Evolutionary conservation across 2,888 invertebrate genomes (phyloP), one percentile per base, ranked within the genome.

Genomic region (Lypha dubia): DNA sequence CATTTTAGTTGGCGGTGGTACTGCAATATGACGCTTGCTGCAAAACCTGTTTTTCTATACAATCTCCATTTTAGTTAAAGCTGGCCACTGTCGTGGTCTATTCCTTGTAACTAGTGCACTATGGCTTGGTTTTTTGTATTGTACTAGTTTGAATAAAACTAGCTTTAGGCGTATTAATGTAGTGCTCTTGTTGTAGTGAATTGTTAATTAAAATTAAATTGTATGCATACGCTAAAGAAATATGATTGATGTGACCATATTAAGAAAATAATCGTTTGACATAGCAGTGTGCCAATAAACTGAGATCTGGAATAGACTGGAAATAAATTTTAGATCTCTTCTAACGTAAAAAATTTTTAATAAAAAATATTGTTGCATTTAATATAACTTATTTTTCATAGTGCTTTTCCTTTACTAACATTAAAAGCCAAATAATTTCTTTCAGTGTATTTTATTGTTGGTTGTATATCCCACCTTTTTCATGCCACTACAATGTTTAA

Each of bases 1-100:
- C 28, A 56, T 20, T 65, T 68, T 74, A 74, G 83, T 79, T 83
- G 71, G 73, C 73, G 73, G 53, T n/a, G n/a, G n/a, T n/a, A n/a
- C n/a, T n/a, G n/a, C 28, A 51, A 67, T 67, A 74, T 70, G 79
- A 68, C 62, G 60, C 11, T 41, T 56, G 46, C 15, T n/a, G n/a
- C n/a, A n/a, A 58, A 32, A 9, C 13, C 53, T 11, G 0, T 32
- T 38, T 44, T 35, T 60, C 17, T 46, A 15, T 24, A 24, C 5
- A 4, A 22, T 24, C 5, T 53, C 15, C 56, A 32, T 35, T n/a
- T 17, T 35, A 17, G 56, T 4, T 58, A 9, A 58, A 17, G 17
- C 32, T 32, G n/a, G n/a, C 28, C 32, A 32, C 13, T n/a, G 62
- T 46, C 60, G 9, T 38, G 38, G 13, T 51, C 1, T 24, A 49